A percentile compares a stretch with the other conserved stretches of the same genome.
These are phyloP conservation scores for pig (Sus scrofa) DNA, from an alignment of 2,113 vertebrate genomes.

Conservation along the genomic window DNA sequence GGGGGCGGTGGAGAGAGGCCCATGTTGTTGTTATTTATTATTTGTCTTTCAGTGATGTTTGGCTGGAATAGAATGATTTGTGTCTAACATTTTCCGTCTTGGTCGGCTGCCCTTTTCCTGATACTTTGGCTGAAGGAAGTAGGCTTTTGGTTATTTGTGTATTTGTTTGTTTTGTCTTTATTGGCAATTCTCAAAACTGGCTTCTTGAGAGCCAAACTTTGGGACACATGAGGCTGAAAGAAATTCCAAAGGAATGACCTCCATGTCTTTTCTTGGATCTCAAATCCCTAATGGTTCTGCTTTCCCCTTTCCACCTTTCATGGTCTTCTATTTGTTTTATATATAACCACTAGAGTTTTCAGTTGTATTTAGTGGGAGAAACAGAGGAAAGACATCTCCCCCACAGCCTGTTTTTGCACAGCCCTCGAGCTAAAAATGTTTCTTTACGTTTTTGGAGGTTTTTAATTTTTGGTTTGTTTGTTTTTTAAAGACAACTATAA, in stretches of 20 bases:
- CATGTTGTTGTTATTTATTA: neutral
- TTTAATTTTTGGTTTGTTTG: neutral
- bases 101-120: neutral
- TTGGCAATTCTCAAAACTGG: neutral
- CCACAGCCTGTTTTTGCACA: constrained; percentile 40
- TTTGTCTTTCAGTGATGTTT: neutral
- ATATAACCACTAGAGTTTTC: neutral
- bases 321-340: neutral
- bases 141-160: neutral
- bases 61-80: neutral
- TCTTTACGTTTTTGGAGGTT: constrained; percentile 12
- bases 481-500: neutral
- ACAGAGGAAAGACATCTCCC: neutral
- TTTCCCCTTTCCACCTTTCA: neutral
- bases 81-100: neutral
- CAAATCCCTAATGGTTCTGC: neutral
- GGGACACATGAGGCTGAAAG: neutral
- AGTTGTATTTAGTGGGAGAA: constrained; percentile 4
- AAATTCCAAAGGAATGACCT: neutral
- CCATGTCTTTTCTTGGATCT: neutral
- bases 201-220: neutral
- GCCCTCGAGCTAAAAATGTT: constrained; percentile 59
- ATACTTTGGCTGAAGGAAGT: neutral
- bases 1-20: too few relatives aligned
- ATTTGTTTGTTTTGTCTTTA: neutral